These are phyloP conservation scores for Galaxias olidus DNA, from an alignment of 2,797 vertebrate species.

Conservation along the genomic window DNA sequence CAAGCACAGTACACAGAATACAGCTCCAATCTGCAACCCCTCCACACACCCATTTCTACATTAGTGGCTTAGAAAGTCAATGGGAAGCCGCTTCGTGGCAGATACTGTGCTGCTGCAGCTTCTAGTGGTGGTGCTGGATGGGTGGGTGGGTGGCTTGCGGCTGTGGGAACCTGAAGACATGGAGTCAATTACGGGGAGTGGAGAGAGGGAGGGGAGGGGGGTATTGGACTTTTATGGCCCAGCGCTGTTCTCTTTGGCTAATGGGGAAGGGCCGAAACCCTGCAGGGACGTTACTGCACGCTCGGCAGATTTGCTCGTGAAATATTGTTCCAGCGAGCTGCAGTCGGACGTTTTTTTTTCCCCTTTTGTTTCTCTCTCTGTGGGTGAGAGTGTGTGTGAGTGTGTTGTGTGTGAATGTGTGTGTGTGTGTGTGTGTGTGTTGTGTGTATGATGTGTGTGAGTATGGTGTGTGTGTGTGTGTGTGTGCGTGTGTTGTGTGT, in stretches of 20 bases:
- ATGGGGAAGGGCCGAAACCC: slow-evolving; percentile 63
- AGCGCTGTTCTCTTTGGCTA: slow-evolving; percentile 55
- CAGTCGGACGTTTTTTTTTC: slow-evolving; percentile 27
- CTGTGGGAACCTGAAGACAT: slow-evolving; percentile 49
- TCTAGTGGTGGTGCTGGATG: no score
- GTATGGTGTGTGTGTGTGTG: neutral
- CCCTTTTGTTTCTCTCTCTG: slow-evolving; percentile 8
- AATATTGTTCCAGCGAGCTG: slow-evolving; percentile 62
- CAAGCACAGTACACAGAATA: no score
- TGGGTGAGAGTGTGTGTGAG: slow-evolving; percentile 28
- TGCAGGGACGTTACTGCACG: slow-evolving; percentile 61
- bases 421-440: slow-evolving; percentile 9
- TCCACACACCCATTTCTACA: no score
- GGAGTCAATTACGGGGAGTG: slow-evolving; percentile 70
- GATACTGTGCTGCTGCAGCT: no score
- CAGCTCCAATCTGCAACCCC: no score
- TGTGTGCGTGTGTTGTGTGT: neutral
- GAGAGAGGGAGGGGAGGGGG: slow-evolving; percentile 59
- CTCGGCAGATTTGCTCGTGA: slow-evolving; percentile 70
- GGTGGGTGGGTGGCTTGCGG: slow-evolving; percentile 26
- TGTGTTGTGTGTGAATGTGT: neutral
- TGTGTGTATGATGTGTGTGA: neutral
- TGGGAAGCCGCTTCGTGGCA: no score
- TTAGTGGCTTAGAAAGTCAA: no score
- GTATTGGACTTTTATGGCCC: slow-evolving; percentile 68